These are phyloP conservation scores for Laticauda colubrina DNA, from an alignment of 2,113 vertebrate genomes.

Conservation along the genomic window DNA sequence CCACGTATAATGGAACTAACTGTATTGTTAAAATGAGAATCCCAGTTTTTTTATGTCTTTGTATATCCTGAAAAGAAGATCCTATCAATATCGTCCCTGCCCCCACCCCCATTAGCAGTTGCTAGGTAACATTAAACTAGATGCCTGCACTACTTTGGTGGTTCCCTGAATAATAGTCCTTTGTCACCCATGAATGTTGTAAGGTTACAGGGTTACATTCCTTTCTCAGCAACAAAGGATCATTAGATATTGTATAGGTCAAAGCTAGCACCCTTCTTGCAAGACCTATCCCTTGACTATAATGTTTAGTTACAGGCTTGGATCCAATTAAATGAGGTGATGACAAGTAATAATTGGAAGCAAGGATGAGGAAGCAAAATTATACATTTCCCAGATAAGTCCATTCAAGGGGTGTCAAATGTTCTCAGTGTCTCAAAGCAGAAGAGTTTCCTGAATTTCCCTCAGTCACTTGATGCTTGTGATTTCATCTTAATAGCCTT, in stretches of 20 bases:
- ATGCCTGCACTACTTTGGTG: slow-evolving; percentile 4
- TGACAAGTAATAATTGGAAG: background rate
- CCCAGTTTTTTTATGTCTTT: background rate
- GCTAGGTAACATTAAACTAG: slow-evolving; percentile 21
- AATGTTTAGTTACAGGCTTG: slow-evolving; percentile 20
- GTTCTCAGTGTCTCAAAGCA: background rate
- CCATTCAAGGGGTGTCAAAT: background rate
- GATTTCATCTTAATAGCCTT: background rate
- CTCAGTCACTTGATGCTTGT: background rate
- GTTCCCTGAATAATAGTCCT: slow-evolving; percentile 22
- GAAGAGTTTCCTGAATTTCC: background rate
- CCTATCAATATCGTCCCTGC: background rate
- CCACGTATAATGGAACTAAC: background rate
- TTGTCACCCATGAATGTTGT: slow-evolving; percentile 28
- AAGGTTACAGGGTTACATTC: slow-evolving; percentile 32
- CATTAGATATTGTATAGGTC: slow-evolving; percentile 24
- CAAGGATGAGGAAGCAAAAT: background rate
- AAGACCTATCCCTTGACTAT: slow-evolving; percentile 7
- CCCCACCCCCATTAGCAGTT: background rate
- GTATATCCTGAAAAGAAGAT: background rate
- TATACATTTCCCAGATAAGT: background rate
- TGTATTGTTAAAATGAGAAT: background rate
- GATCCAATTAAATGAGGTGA: background rate
- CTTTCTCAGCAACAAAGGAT: slow-evolving; percentile 19
- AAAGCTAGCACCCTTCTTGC: slow-evolving; percentile 20